Evolutionary conservation across 2,797 vertebrate species (phyloP), one percentile per base, ranked within the genome.

Genomic region (Spinus pinus): DNA sequence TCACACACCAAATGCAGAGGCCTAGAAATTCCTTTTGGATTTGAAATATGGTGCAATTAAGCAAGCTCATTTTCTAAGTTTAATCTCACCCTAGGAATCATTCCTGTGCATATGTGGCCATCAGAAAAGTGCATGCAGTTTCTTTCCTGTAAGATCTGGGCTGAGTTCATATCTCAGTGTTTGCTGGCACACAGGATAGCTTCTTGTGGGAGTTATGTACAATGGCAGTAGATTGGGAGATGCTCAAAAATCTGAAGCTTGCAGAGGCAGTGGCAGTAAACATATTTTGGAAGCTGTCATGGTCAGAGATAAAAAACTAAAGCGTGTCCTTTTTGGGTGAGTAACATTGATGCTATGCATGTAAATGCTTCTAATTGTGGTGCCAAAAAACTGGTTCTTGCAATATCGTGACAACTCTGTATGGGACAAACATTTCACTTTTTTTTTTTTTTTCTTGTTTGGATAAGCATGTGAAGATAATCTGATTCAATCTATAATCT

Each of bases 61-160:
- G 92, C 94, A 97, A 97, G n/a, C 3, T 25, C 25, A 3, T 96
- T 94, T 97, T 89, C 93, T 92, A 93, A 96, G 41, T 71, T 88
- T 81, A 79, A 62, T 93, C 71, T 80, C 33, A 57, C 35, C 50
- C 53, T 54, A 67, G 74, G 57, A 69, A 74, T 35, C 19, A 12
- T 35, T 71, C 28, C 12, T n/a, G 4, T 22, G 39, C 65, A 72
- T 35, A 90, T 57, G 37, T 60, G 60, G 25, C 75, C 37, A 49
- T 64, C 39, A 86, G n/a, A 71, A 71, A 54, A 96, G n/a, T 30
- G 28, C 27, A 58, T 41, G 17, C 22, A 54, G 12, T 83, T 91
- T 86, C 33, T 47, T 94, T 86, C 33, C 69, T 53, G 21, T 69
- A 51, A 81, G 51, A n/a, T 44, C 23, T 74, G 35, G 24, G 30